phyloP scores from a whole-genome alignment of 2,888 invertebrate genomes.

The Diadromus collaris region DNA sequence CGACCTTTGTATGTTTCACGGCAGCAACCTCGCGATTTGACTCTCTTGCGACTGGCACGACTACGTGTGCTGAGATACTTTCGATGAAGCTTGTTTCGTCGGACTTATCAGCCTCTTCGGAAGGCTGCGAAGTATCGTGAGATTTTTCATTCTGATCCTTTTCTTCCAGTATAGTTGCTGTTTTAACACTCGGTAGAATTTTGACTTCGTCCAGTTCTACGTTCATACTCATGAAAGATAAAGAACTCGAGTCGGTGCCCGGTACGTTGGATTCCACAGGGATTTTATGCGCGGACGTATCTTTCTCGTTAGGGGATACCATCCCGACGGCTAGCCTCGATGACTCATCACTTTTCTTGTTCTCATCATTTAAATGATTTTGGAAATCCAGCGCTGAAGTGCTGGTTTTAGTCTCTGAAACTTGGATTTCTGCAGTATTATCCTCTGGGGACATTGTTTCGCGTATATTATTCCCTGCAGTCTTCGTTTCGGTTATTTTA shows the following conservation, averaged over 20 bases:
- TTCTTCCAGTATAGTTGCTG: not conserved
- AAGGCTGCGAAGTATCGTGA: not conserved
- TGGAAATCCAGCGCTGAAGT: not conserved
- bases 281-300: not conserved
- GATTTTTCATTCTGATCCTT: not conserved
- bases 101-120: not conserved
- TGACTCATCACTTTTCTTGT: not conserved
- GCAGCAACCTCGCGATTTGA: not conserved
- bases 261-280: not conserved
- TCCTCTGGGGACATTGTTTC: too few relatives aligned
- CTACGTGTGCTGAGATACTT: not conserved
- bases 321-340: not conserved
- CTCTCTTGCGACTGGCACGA: not conserved
- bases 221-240: slow-evolving; percentile 61
- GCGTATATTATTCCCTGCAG: not conserved
- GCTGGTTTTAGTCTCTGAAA: not conserved
- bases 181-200: slow-evolving; percentile 24
- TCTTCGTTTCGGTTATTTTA: not conserved
- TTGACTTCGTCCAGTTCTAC: slow-evolving; percentile 50
- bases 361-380: not conserved
- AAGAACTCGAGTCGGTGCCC: not conserved
- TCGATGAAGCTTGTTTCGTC: not conserved
- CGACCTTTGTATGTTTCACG: not conserved
- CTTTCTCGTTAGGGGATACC: not conserved
- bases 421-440: too few relatives aligned